A percentile compares a stretch with the other conserved stretches of the same genome.
phyloP scores from a whole-genome alignment of 2,113 vertebrate genomes.

The Sula dactylatra region DNA sequence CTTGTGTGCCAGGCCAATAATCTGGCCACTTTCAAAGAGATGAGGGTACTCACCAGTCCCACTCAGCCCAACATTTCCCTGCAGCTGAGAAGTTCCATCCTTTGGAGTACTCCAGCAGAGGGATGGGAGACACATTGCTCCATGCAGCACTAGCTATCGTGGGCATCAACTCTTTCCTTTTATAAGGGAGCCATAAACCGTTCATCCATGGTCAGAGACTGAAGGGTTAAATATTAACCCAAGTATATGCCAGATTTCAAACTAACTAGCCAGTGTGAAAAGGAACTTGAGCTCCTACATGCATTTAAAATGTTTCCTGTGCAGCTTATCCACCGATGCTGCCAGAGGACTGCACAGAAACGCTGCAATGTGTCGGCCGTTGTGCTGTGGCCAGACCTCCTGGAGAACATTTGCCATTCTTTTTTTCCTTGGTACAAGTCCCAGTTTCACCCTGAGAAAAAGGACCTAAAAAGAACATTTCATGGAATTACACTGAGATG shows the following conservation, averaged over 20 bases:
- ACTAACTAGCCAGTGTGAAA: neutral
- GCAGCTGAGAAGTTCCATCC: neutral
- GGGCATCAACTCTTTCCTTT: neutral
- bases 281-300: neutral
- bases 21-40: neutral
- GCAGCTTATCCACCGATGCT: accelerated
- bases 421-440: neutral
- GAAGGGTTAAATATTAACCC: neutral
- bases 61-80: neutral
- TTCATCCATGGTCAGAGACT: neutral
- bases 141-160: neutral
- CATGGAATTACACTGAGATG: neutral
- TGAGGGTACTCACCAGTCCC: neutral
- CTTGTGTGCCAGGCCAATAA: neutral
- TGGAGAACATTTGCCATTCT: neutral
- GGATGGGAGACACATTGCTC: neutral
- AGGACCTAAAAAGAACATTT: neutral
- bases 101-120: neutral
- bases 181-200: neutral
- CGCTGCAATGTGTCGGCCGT: accelerated
- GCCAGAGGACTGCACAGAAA: neutral
- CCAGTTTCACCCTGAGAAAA: neutral
- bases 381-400: neutral
- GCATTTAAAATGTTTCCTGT: neutral
- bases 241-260: neutral